A percentile compares a stretch with the other conserved stretches of the same genome.
phyloP scores from a whole-genome alignment of 37 sponge, comb jelly and placozoan species.

The Cliona cf. orientalis region DNA sequence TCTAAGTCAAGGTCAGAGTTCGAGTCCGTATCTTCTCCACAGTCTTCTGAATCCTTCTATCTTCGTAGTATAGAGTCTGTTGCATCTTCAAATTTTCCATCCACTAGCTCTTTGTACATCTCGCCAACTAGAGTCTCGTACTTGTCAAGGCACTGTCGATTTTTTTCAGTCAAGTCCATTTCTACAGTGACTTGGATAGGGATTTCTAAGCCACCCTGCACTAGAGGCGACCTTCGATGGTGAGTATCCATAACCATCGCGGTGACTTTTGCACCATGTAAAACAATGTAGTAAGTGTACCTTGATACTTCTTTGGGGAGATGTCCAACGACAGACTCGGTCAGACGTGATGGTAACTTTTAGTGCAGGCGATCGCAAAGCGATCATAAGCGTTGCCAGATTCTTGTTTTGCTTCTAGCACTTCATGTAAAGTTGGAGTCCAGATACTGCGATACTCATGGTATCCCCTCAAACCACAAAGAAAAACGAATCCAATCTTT shows the following conservation, averaged over 20 bases:
- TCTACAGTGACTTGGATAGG: slow-evolving; percentile 52
- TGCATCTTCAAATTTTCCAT: slow-evolving; percentile 54
- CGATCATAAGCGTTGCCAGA: slow-evolving; percentile 31
- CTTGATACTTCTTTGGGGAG: slow-evolving; percentile 41
- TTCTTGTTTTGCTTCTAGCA: slow-evolving; percentile 15
- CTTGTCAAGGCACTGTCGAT: slow-evolving; percentile 20
- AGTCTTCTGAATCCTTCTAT: slow-evolving; percentile 1
- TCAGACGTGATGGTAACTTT: slow-evolving; percentile 8
- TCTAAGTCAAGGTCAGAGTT: no score
- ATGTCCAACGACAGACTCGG: slow-evolving; percentile 40
- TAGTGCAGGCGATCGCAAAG: slow-evolving; percentile 37
- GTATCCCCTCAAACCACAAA: slow-evolving; percentile 54
- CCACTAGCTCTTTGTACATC: slow-evolving; percentile 53
- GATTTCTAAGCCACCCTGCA: no score
- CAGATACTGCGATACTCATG: slow-evolving; percentile 36
- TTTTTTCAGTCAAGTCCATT: slow-evolving; percentile 38
- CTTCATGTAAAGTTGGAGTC: slow-evolving; percentile 34
- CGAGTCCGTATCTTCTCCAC: no score
- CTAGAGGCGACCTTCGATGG: no score
- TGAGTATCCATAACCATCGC: no score
- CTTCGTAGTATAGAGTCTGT: slow-evolving; percentile 25
- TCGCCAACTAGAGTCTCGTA: slow-evolving; percentile 9
- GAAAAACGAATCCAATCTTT: slow-evolving; percentile 12
- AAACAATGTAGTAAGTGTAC: slow-evolving; percentile 31
- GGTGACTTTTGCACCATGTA: slow-evolving; percentile 41